phyloP scores from a whole-genome alignment of 1,140 invertebrate species.

The Drosophila nigrodunni region DNA sequence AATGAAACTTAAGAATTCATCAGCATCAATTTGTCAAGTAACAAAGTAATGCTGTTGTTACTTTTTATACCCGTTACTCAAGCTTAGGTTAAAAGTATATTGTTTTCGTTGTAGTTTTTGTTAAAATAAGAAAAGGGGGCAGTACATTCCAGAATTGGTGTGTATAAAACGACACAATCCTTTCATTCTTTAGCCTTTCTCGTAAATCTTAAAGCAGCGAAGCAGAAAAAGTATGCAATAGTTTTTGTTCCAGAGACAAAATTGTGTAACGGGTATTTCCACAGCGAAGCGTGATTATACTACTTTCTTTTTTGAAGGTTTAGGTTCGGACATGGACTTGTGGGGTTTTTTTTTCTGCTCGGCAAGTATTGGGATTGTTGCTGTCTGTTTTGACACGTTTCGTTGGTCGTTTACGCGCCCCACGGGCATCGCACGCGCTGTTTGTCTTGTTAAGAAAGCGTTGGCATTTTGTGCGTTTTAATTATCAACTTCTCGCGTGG shows the following conservation, averaged over 20 bases:
- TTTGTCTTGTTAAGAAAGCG: slow-evolving; percentile 51
- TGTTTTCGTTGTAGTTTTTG: slow-evolving; percentile 6
- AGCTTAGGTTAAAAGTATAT: background rate
- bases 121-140: background rate
- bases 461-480: slow-evolving; percentile 50
- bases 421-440: slow-evolving; percentile 43
- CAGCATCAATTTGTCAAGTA: slow-evolving; percentile 57
- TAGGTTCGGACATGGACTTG: slow-evolving; percentile 17
- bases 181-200: background rate
- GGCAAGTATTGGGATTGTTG: slow-evolving; percentile 5
- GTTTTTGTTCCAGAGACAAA: too few species aligned
- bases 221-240: too few species aligned
- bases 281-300: too few species aligned
- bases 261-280: too few species aligned
- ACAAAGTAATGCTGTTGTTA: slow-evolving; percentile 29
- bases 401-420: slow-evolving; percentile 39
- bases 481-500: slow-evolving; percentile 46
- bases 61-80: too few species aligned
- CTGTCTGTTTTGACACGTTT: slow-evolving; percentile 56
- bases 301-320: background rate
- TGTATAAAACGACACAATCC: background rate
- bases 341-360: slow-evolving; percentile 8
- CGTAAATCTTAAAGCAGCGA: too few species aligned
- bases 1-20: slow-evolving; percentile 58
- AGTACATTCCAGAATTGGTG: too few species aligned